These are phyloP conservation scores for Amphibalanus amphitrite DNA, from an alignment of 1,140 invertebrate species.

Conservation along the genomic window DNA sequence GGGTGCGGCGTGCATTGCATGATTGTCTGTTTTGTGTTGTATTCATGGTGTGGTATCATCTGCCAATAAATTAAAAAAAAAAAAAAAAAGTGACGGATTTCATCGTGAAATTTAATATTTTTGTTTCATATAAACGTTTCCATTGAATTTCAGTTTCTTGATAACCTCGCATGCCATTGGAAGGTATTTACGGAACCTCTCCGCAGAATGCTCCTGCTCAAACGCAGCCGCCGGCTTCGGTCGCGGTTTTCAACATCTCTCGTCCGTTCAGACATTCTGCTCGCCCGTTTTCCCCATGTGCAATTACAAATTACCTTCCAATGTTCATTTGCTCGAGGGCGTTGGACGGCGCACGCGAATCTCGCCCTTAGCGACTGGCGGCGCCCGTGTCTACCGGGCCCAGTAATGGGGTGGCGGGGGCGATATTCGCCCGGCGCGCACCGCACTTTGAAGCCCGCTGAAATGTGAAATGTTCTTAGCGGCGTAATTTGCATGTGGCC, in stretches of 20 bases:
- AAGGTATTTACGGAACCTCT: too few relatives aligned
- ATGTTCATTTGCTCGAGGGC: not conserved
- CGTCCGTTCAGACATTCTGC: not conserved
- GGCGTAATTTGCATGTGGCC: constrained; percentile 1
- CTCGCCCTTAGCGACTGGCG: not conserved
- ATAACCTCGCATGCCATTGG: too few relatives aligned
- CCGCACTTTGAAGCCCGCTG: not conserved
- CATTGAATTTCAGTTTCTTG: too few relatives aligned
- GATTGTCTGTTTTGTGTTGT: too few relatives aligned
- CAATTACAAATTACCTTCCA: constrained; percentile 1
- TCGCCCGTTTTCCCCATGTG: not conserved
- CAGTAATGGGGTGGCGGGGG: not conserved
- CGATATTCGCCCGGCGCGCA: not conserved
- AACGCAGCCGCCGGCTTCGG: not conserved
- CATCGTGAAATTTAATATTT: too few relatives aligned
- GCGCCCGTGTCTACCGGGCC: too few relatives aligned
- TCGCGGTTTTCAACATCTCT: not conserved
- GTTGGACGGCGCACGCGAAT: not conserved
- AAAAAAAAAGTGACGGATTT: too few relatives aligned
- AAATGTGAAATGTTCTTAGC: constrained; percentile 2
- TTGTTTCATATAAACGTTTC: too few relatives aligned
- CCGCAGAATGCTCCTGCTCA: not conserved
- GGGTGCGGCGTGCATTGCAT: too few relatives aligned
- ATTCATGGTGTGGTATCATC: too few relatives aligned
- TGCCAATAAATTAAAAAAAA: too few relatives aligned